These are phyloP conservation scores for Orcinus orca DNA, from an alignment of 2,113 vertebrate genomes.

Conservation along the genomic window DNA sequence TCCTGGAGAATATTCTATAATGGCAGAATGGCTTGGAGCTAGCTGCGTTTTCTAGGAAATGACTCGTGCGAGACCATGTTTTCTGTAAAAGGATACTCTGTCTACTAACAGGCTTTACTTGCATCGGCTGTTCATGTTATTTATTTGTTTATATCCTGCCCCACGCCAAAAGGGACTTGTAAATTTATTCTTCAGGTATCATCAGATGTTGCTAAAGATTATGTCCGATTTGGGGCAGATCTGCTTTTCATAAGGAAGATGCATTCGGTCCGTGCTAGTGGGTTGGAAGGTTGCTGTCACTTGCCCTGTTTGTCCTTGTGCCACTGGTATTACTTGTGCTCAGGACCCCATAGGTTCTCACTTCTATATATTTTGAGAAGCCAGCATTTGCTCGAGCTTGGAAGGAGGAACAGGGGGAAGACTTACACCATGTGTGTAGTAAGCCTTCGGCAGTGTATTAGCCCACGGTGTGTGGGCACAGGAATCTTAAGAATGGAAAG, in stretches of 20 bases:
- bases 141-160: not conserved
- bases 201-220: not conserved
- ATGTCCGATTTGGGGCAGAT: not conserved
- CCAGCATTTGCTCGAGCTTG: not conserved
- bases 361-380: not conserved
- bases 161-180: not conserved
- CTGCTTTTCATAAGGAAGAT: not conserved
- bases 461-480: not conserved
- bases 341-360: not conserved
- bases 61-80: not conserved
- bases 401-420: not conserved
- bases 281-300: not conserved
- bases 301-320: not conserved
- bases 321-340: too few species aligned
- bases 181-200: not conserved
- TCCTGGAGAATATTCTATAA: not conserved
- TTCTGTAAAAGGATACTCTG: not conserved
- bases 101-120: not conserved
- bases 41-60: not conserved
- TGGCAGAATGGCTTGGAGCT: not conserved
- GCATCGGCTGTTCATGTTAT: not conserved
- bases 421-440: slow-evolving; percentile 27
- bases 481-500: slow-evolving; percentile 21
- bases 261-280: fast-evolving
- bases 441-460: not conserved